Evolutionary conservation across 1,140 invertebrate species (phyloP), one percentile per base, ranked within the genome.

Genomic region (Pristionchus pacificus): DNA sequence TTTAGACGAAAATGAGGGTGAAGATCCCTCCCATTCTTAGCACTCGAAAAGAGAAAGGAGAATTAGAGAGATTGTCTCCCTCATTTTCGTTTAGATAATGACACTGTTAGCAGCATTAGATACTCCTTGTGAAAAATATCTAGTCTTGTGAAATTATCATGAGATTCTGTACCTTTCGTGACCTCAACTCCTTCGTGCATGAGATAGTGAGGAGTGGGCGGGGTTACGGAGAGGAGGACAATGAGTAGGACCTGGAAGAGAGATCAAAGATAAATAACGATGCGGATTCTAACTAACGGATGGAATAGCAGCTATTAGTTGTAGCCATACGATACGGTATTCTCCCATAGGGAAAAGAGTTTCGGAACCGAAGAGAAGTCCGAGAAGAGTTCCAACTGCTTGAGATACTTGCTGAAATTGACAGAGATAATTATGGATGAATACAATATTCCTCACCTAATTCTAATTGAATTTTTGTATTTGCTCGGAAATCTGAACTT

Each of bases 361-460:
- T 24, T 74, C 72, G 19, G 72, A 75, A 25, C 75, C 75, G 3
- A 76, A 60, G 2, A 76, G 3, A 28, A 76, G 58, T 55, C 75
- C 75, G 15, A 76, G 31, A 19, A 76, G 59, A 14, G 75, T 76
- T 0, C 58, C 70, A 6, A 74, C 55, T 6, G 75, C 68, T 38
- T 76, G 75, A 28, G 72, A 71, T 0, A 76, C 74, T 76, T 76
- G 75, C 74, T 75, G 63, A n/a, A n/a, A n/a, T n/a, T n/a, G n/a
- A n/a, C n/a, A n/a, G n/a, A n/a, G n/a, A n/a, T n/a, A n/a, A n/a
- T n/a, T n/a, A n/a, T n/a, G n/a, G n/a, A n/a, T n/a, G n/a, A 72
- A 72, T 60, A 38, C 10, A 65, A 65, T 3, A 15, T 31, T 24
- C 19, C 28, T 33, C n/a, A 2, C 28, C 49, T 3, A 2, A 25